phyloP scores from a whole-genome alignment of 2,113 vertebrate genomes.

The Stigmatopora argus region DNA sequence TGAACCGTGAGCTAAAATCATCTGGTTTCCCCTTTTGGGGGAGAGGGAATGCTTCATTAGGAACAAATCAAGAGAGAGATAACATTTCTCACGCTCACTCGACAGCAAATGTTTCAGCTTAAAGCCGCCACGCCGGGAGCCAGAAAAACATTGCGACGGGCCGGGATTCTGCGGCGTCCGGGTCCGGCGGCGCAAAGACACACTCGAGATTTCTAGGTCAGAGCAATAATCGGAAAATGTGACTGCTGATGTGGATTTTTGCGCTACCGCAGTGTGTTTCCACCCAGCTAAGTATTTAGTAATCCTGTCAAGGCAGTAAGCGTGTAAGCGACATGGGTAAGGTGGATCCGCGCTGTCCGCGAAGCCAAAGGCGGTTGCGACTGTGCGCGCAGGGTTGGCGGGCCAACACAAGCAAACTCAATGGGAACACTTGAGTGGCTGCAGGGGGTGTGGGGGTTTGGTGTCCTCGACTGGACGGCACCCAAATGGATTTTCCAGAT shows the following conservation, averaged over 20 bases:
- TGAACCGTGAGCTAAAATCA: slow-evolving; percentile 3
- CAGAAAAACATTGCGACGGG: slow-evolving; percentile 38
- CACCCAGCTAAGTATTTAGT: slow-evolving; percentile 57
- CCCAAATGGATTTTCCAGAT: slow-evolving; percentile 52
- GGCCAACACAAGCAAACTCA: slow-evolving; percentile 43
- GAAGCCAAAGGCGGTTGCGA: slow-evolving; percentile 33
- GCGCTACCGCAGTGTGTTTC: slow-evolving; percentile 60
- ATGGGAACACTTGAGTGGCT: slow-evolving; percentile 53
- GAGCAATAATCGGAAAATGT: slow-evolving; percentile 72
- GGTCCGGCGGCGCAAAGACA: slow-evolving; percentile 50
- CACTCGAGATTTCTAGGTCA: slow-evolving; percentile 67
- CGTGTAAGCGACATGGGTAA: slow-evolving; percentile 45
- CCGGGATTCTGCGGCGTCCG: slow-evolving; percentile 45
- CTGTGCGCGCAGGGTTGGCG: slow-evolving; percentile 48
- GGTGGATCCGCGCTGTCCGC: slow-evolving; percentile 34
- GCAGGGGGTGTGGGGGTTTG: slow-evolving; percentile 19
- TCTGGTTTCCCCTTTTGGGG: neutral
- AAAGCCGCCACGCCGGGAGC: slow-evolving; percentile 28
- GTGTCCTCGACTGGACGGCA: slow-evolving; percentile 17
- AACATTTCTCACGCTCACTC: slow-evolving; percentile 33
- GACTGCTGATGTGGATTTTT: slow-evolving; percentile 50
- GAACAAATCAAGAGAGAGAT: slow-evolving; percentile 21
- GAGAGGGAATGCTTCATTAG: slow-evolving; percentile 15
- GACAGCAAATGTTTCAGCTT: slow-evolving; percentile 35
- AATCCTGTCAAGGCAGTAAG: slow-evolving; percentile 61